Evolutionary conservation across 2,888 invertebrate species (phyloP).

Genomic region (Cryptocephalus moraei): DNA sequence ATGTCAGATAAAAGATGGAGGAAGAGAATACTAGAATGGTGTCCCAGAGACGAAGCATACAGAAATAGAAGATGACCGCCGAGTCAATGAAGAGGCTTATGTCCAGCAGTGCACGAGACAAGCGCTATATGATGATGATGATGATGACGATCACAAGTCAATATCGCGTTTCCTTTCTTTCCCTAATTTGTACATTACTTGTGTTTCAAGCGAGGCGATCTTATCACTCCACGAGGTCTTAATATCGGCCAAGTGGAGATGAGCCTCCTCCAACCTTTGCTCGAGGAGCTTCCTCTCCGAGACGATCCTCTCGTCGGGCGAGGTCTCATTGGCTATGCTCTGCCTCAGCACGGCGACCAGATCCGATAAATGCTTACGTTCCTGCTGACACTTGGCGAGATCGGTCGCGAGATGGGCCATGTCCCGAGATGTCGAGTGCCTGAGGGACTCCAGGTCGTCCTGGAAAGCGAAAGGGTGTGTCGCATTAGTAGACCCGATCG

Average conservation of each 20-base stretch:
- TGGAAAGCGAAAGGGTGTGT: slow-evolving; percentile 32
- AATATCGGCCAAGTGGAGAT: slow-evolving; percentile 78
- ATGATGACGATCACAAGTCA: too few species aligned
- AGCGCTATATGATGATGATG: too few species aligned
- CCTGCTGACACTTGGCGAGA: slow-evolving; percentile 64
- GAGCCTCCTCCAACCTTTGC: slow-evolving; percentile 71
- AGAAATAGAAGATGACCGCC: too few species aligned
- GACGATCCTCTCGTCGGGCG: slow-evolving; percentile 45
- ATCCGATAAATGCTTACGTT: slow-evolving; percentile 60
- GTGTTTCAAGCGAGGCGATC: slow-evolving; percentile 80
- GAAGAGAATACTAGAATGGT: too few species aligned
- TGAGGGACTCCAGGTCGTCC: slow-evolving; percentile 69
- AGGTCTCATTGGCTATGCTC: slow-evolving; percentile 35
- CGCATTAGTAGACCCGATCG: not conserved
- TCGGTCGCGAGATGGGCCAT: slow-evolving; percentile 57
- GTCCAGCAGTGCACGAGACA: too few species aligned
- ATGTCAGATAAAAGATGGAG: too few species aligned
- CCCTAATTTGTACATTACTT: slow-evolving; percentile 48
- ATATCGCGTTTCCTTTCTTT: too few species aligned
- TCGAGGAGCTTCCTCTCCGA: slow-evolving; percentile 60
- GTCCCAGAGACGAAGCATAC: too few species aligned
- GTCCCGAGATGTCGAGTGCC: slow-evolving; percentile 65
- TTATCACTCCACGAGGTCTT: slow-evolving; percentile 89
- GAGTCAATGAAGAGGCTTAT: too few species aligned
- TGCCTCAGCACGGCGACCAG: slow-evolving; percentile 47